Base-by-base conservation (phyloP, 2,113 vertebrate genomes). In the Cyanoramphus novaezelandiae region DNA sequence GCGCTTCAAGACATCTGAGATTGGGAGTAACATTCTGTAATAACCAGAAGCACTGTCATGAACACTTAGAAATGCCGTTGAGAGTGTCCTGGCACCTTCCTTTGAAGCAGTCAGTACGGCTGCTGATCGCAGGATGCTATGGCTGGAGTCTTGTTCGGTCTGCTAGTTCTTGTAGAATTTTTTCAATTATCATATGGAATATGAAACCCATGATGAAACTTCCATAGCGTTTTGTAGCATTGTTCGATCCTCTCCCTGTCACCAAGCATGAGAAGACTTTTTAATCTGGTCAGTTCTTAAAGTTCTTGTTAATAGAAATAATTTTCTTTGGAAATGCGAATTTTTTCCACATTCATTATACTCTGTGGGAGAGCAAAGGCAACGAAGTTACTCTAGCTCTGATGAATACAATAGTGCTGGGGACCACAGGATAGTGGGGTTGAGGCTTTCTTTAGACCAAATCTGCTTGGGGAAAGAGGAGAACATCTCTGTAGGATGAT, bases 221-320 rank as follows among this genome's bases (percentile, higher is more conserved):
- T 86, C 21, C 0, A 0, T 25, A 71, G 50, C 33, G 3, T 53
- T 74, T 19, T 65, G 33, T 82, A 47, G 20, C 3, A 0, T 87
- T 82, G 27, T 76, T 71, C 37, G 67, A 28, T 50, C 37, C 43
- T 67, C 50, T 57, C 37, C 35, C n/a, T 6, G 19, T 47, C 21
- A 52, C 37, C 24, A 81, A 53, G 13, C 10, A 17, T 18, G 24
- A 81, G 62, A 57, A 75, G 9, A 31, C 17, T 59, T 76, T 75
- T 85, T 63, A 74, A 46, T 83, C 25, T 74, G 19, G 10, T 53
- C 67, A 93, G 4, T 92, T 90, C n/a, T 78, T 86, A 43, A 74
- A 91, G 46, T 75, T 88, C 39, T 50, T 70, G 4, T 53, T 83
- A 76, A 74, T 74, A 88, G 37, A 90, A 94, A 44, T 80, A 27